Percentiles rank a stretch among this genome's conserved stretches.
phyloP scores from a whole-genome alignment of 1,140 invertebrate genomes.

The Bombus superbus region DNA sequence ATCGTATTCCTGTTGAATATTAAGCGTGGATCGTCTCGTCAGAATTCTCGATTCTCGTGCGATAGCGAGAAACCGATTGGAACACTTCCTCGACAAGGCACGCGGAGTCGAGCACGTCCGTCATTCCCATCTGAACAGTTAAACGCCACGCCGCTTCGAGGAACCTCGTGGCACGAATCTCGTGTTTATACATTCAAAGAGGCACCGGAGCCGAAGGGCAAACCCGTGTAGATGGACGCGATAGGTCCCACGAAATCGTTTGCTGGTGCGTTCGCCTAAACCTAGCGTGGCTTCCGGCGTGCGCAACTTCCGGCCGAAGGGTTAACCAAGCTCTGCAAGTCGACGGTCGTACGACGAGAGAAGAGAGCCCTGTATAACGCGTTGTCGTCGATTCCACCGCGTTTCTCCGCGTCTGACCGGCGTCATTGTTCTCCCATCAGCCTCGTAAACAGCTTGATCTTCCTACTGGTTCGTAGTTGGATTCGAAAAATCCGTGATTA shows the following conservation, averaged over 20 bases:
- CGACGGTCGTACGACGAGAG: neutral
- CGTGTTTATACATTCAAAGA: conserved; percentile 51
- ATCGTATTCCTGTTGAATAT: neutral
- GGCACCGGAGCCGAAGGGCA: conserved; percentile 38
- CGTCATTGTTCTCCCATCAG: conserved; percentile 33
- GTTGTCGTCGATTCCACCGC: conserved; percentile 4
- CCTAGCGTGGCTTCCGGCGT: conserved; percentile 76
- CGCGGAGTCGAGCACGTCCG: neutral
- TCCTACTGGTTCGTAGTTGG: neutral
- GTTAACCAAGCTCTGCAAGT: conserved; percentile 60
- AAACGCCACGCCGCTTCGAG: neutral
- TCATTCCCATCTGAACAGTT: neutral
- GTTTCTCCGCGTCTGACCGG: neutral
- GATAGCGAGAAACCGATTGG: neutral
- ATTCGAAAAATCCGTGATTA: conserved; percentile 41
- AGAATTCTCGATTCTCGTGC: neutral
- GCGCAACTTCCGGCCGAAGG: conserved; percentile 76
- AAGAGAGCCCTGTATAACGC: neutral
- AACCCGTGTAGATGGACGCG: conserved; percentile 49
- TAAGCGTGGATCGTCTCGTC: neutral
- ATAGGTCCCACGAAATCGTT: conserved; percentile 65
- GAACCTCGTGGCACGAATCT: conserved; percentile 26
- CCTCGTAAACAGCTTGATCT: conserved; percentile 15
- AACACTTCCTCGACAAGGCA: neutral
- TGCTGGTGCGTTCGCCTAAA: conserved; percentile 72